Evolutionary conservation across 37 sponge, comb jelly and placozoan genomes (phyloP).

Genomic region (Amphimedon queenslandica): DNA sequence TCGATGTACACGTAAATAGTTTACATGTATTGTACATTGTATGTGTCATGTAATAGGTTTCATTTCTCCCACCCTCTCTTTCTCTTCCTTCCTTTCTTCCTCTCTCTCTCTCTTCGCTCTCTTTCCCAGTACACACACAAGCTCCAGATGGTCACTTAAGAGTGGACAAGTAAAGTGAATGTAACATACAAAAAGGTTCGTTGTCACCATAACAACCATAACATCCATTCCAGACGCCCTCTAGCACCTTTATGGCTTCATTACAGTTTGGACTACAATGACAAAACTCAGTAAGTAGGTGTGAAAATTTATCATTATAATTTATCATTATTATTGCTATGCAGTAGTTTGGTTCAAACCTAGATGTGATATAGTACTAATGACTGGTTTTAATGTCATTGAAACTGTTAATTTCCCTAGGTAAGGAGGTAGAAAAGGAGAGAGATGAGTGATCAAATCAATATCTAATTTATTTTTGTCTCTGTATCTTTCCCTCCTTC

Average conservation of each 20-base stretch:
- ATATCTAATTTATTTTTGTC: neutral
- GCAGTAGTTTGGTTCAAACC: constrained; percentile 83
- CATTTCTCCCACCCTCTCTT: neutral
- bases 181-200: constrained; percentile 75
- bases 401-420: constrained; percentile 85
- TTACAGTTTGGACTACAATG: constrained; percentile 85
- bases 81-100: neutral
- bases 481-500: neutral
- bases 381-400: constrained; percentile 91
- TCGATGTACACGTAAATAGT: too few relatives aligned
- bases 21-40: too few relatives aligned
- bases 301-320: too few relatives aligned
- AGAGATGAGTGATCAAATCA: neutral
- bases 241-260: constrained; percentile 70
- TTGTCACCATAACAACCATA: too few relatives aligned
- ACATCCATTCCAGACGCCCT: constrained; percentile 55
- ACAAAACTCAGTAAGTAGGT: constrained; percentile 73
- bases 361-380: constrained; percentile 82
- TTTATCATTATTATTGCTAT: neutral
- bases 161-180: constrained; percentile 71
- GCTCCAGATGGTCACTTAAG: constrained; percentile 34
- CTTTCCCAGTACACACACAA: too few relatives aligned
- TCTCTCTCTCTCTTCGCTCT: neutral
- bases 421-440: constrained; percentile 24
- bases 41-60: neutral